Base-by-base conservation (phyloP, 2,888 invertebrate genomes). In the Ditula angustiorana region DNA sequence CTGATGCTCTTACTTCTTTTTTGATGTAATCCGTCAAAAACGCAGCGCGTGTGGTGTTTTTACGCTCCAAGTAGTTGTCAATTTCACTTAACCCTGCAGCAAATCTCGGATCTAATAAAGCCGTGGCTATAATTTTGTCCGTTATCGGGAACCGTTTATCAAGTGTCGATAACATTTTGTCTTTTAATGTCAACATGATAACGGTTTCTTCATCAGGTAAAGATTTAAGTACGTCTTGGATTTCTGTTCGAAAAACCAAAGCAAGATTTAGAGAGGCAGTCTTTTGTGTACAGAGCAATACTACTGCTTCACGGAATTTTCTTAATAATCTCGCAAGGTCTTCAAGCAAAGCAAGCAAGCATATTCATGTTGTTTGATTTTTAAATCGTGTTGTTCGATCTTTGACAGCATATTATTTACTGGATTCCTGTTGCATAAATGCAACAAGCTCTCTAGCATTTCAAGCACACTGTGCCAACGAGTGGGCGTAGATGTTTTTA, bases 401-500 rank as follows among this genome's bases (percentile, higher is more conserved):
- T 26, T 52, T 2, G 8, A 8, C 1, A 52, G 33, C 19, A 52
- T 52, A 2, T 26, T 13, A 21, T 52, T 52, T 1, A 52, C 13
- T 10, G 50, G 50, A 2, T 1, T 21, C 19, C 50, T n/a, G 7
- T 52, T 52, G n/a, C 52, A 52, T 13, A 19, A 52, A 21, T 52
- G 52, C 10, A 16, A 30, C 52, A 52, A 11, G 10, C 52, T 33
- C n/a, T 52, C 52, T 2, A 52, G 26, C 52, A 52, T 52, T 13
- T 3, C 7, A 19, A 52, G 33, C 8, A 52, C 52, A 16, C 52
- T 52, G n/a, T 52, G 52, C 52, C 30, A n/a, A n/a, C n/a, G n/a
- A n/a, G n/a, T n/a, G n/a, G n/a, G n/a, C n/a, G n/a, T n/a, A n/a
- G n/a, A n/a, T 2, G 52, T n/a, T 7, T 52, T 52, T 11, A 33